Conservation (phyloP, 2,113 vertebrate genomes). For the Talpa occidentalis region DNA sequence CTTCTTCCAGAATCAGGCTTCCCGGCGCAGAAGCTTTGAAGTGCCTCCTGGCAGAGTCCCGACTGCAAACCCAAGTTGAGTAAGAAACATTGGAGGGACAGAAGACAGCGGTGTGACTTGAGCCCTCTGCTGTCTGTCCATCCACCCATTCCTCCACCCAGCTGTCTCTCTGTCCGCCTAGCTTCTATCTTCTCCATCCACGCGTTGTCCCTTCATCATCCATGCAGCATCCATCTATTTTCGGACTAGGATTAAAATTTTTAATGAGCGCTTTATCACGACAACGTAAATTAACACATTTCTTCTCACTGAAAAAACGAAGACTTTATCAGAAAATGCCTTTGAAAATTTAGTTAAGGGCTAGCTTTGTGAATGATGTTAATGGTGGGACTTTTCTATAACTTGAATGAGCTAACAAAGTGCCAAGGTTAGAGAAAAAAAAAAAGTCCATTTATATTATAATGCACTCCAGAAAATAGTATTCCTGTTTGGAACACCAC, state of each 20-base stretch:
- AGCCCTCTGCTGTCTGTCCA: not conserved
- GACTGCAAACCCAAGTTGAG: not conserved
- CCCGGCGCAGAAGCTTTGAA: not conserved
- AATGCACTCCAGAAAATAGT: not conserved
- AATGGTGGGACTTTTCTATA: not conserved
- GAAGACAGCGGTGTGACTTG: not conserved
- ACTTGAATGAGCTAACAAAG: not conserved
- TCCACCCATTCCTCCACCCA: not conserved
- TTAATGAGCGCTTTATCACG: not conserved
- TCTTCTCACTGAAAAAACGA: constrained; percentile 11
- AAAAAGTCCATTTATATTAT: not conserved
- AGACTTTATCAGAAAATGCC: not conserved
- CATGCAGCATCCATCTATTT: not conserved
- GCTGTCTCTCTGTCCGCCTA: not conserved
- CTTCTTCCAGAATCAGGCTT: not conserved
- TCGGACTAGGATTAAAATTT: not conserved
- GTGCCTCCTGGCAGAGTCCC: not conserved
- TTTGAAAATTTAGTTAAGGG: not conserved
- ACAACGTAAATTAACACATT: not conserved
- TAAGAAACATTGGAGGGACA: not conserved
- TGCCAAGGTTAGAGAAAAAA: not conserved
- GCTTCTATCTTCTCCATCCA: not conserved
- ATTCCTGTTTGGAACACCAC: not conserved
- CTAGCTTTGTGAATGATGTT: not conserved
- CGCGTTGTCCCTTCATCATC: not conserved